These are phyloP conservation scores for Micromys minutus DNA, from an alignment of 2,113 vertebrate genomes.

Conservation along the genomic window DNA sequence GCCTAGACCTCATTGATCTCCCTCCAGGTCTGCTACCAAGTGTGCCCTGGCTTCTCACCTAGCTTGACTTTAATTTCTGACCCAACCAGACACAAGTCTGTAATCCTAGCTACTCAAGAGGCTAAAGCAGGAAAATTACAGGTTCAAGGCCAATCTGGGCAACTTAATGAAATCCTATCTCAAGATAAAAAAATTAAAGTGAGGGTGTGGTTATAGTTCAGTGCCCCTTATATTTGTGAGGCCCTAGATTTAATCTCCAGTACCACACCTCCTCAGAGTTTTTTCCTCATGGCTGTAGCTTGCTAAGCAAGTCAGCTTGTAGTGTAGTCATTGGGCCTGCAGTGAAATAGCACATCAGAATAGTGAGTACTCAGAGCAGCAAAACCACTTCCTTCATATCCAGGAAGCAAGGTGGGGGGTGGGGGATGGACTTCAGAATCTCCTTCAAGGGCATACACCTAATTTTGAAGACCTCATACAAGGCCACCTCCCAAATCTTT, in stretches of 20 bases:
- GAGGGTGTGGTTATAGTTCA: not conserved
- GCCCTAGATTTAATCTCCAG: not conserved
- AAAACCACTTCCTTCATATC: not conserved
- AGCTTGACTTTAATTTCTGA: not conserved
- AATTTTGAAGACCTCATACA: not conserved
- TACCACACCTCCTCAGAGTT: no score
- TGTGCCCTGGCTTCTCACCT: not conserved
- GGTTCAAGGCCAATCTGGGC: not conserved
- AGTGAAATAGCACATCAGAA: not conserved
- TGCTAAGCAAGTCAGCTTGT: not conserved
- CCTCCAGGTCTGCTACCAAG: not conserved
- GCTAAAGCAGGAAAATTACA: not conserved
- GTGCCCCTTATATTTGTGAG: not conserved
- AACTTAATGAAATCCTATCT: not conserved
- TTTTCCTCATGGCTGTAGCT: not conserved
- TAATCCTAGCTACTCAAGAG: not conserved
- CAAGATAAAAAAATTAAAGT: not conserved
- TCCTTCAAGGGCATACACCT: not conserved
- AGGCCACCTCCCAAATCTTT: not conserved
- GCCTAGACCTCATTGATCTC: not conserved
- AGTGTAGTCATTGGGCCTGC: not conserved
- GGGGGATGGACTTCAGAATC: not conserved
- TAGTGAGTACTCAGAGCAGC: no score
- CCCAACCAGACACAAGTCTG: not conserved
- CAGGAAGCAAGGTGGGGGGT: not conserved